These are phyloP conservation scores for Alloscopus bannaensis DNA, from an alignment of 2,888 invertebrate genomes.

Conservation along the genomic window DNA sequence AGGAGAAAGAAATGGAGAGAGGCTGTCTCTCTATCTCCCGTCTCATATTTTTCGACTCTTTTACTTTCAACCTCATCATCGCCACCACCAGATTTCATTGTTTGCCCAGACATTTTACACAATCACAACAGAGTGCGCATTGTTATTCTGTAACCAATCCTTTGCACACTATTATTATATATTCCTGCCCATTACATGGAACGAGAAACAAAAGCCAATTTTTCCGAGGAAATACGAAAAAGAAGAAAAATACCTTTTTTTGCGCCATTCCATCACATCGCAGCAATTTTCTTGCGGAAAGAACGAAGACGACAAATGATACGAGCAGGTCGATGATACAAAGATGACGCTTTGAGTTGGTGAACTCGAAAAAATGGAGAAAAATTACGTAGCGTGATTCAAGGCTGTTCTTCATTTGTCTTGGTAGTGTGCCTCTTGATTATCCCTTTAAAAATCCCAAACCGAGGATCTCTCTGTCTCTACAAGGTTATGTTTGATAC, in stretches of 20 bases:
- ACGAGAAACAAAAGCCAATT: conserved; percentile 59
- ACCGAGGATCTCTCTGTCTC: no score
- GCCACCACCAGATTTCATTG: conserved; percentile 12
- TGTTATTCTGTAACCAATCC: conserved; percentile 23
- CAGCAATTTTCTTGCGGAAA: conserved; percentile 29
- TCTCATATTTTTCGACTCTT: conserved; percentile 20
- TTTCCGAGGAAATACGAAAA: conserved; percentile 48
- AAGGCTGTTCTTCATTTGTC: conserved; percentile 66
- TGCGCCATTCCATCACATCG: conserved; percentile 34
- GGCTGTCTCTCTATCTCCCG: no score
- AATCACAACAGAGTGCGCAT: conserved; percentile 14
- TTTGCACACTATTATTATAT: conserved; percentile 29
- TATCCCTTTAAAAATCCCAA: no score
- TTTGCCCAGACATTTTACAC: neutral
- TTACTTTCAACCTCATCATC: conserved; percentile 1
- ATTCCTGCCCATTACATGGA: conserved; percentile 35
- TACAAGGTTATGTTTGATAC: no score
- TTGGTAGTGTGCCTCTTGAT: no score
- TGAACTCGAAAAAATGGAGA: conserved; percentile 62
- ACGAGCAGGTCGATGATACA: conserved; percentile 17
- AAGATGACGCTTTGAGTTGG: conserved; percentile 12
- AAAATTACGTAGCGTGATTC: conserved; percentile 68
- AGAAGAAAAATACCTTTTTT: conserved; percentile 53
- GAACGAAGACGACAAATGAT: no score
- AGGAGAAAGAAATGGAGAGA: neutral